phyloP scores from a whole-genome alignment of 2,113 vertebrate species.

The Sylvilagus bachmani region DNA sequence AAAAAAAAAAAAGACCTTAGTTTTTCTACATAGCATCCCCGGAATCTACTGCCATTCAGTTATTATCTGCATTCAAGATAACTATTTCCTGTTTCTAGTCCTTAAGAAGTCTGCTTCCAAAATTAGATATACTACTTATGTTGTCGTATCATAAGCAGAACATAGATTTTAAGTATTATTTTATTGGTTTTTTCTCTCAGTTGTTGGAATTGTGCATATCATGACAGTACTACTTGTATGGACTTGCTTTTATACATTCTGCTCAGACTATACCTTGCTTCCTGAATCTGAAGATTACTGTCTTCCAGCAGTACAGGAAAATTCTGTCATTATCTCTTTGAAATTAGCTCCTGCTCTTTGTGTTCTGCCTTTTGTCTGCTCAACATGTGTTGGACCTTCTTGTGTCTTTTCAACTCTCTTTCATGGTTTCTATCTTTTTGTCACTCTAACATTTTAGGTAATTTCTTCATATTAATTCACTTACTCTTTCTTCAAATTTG shows the following conservation, averaged over 20 bases:
- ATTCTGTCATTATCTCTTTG: conserved; percentile 9
- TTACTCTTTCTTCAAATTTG: conserved; percentile 34
- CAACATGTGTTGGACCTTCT: background rate
- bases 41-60: too few relatives aligned
- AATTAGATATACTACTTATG: background rate
- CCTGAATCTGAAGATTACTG: conserved; percentile 1
- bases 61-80: background rate
- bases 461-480: background rate
- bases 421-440: conserved; percentile 7
- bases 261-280: background rate
- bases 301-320: background rate
- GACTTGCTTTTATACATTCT: background rate
- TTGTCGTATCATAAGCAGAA: background rate
- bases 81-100: background rate
- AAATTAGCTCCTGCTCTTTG: background rate
- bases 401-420: background rate
- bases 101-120: conserved; percentile 13
- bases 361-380: background rate
- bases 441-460: background rate
- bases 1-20: too few relatives aligned
- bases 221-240: background rate
- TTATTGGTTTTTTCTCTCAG: background rate
- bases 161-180: background rate
- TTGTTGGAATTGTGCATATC: background rate
- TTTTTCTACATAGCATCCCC: too few relatives aligned